Evolutionary conservation across 2,113 vertebrate species (phyloP).

Genomic region (Cheirogaleus medius): DNA sequence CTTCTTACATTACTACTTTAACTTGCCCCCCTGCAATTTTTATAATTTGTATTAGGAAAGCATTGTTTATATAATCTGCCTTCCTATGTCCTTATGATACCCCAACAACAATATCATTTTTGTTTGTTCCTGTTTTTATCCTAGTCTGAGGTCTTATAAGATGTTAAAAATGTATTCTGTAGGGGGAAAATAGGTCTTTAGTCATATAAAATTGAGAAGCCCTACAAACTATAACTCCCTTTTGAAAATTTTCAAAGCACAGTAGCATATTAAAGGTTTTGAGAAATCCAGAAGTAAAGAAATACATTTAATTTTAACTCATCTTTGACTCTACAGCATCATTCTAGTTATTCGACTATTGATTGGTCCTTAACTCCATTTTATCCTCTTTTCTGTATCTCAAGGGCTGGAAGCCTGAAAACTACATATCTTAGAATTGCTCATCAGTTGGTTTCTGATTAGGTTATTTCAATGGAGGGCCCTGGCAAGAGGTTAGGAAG

Average conservation of each 20-base stretch:
- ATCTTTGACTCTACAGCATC: background rate
- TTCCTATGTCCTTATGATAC: background rate
- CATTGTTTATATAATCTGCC: background rate
- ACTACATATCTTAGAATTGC: background rate
- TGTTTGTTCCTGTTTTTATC: conserved; percentile 8
- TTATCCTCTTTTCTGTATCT: background rate
- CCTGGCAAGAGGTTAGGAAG: background rate
- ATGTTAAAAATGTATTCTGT: background rate
- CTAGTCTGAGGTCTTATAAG: background rate
- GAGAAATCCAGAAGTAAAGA: background rate
- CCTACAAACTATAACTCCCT: background rate
- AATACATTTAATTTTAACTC: background rate
- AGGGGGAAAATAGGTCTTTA: background rate
- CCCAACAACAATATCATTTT: background rate
- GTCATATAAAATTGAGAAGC: background rate
- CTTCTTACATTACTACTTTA: background rate
- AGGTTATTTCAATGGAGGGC: background rate
- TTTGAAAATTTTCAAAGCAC: background rate
- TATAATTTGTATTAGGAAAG: background rate
- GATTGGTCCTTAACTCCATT: background rate
- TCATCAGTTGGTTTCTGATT: background rate
- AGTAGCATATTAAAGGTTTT: background rate
- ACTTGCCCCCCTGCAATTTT: background rate
- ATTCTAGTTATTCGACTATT: background rate
- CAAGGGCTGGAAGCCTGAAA: background rate